These are phyloP conservation scores for Seladonia tumulorum DNA, from an alignment of 2,888 invertebrate genomes.

Conservation along the genomic window DNA sequence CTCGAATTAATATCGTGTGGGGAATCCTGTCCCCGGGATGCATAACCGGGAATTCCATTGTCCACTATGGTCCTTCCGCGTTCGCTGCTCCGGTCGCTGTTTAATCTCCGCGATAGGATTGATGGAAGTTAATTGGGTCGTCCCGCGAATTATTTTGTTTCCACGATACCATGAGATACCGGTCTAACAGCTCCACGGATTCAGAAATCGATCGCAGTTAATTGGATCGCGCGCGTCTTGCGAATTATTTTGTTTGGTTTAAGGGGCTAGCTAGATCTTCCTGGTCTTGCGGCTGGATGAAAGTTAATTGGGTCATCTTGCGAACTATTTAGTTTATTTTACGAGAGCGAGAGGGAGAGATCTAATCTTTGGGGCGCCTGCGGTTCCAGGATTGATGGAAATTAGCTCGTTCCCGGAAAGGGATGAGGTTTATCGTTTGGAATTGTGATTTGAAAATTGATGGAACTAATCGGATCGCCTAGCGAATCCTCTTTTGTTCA, in stretches of 20 bases:
- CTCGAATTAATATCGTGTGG: slow-evolving; percentile 33
- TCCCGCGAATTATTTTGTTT: slow-evolving; percentile 4
- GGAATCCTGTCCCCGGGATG: slow-evolving; percentile 16
- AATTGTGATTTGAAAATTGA: not conserved
- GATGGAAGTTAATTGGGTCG: slow-evolving; percentile 14
- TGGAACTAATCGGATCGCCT: not conserved
- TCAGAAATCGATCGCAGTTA: not conserved
- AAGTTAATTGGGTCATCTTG: slow-evolving; percentile 3
- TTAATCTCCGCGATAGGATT: not conserved
- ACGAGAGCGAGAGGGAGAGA: not conserved
- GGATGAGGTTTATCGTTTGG: not conserved
- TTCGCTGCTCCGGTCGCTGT: not conserved
- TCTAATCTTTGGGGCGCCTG: not conserved
- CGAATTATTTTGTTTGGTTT: slow-evolving; percentile 9
- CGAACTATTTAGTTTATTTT: not conserved
- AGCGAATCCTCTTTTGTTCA: not conserved
- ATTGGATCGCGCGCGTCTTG: slow-evolving; percentile 15
- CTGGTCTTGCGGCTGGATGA: not conserved
- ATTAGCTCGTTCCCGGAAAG: not conserved
- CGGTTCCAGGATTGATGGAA: slow-evolving; percentile 9
- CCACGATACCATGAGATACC: not conserved
- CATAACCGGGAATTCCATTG: slow-evolving; percentile 6
- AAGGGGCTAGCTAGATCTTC: not conserved
- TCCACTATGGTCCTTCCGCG: not conserved
- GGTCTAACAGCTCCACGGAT: not conserved